A percentile compares a stretch with the other conserved stretches of the same genome.
Evolutionary conservation across 1,140 invertebrate species (phyloP).

Genomic region (Scylla paramamosain): DNA sequence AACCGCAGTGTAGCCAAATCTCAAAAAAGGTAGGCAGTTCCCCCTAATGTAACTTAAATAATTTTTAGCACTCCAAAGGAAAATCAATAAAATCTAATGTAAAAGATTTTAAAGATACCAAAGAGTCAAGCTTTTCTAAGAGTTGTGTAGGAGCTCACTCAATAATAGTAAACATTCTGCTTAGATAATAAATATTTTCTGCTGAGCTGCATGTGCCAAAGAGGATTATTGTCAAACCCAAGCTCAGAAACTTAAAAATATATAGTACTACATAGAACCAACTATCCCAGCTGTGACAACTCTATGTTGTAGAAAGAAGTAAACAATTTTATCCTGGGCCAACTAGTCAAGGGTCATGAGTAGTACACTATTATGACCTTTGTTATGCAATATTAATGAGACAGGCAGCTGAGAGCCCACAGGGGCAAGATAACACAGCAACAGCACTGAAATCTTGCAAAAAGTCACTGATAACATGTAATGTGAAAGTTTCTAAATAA

Average conservation of each 20-base stretch:
- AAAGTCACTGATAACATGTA: not conserved
- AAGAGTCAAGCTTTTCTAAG: not conserved
- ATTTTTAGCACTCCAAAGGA: not conserved
- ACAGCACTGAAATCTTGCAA: not conserved
- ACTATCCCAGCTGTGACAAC: not conserved
- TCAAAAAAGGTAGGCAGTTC: not conserved
- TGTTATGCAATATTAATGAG: not conserved
- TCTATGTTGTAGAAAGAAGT: not conserved
- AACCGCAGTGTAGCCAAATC: not conserved
- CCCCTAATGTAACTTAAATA: not conserved
- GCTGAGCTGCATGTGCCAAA: not conserved
- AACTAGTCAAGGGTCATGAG: not conserved
- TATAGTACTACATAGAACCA: not conserved
- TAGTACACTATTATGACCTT: conserved; percentile 7
- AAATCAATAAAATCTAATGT: not conserved
- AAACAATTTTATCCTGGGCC: not conserved
- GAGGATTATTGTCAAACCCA: not conserved
- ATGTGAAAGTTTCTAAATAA: not conserved
- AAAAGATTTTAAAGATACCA: not conserved
- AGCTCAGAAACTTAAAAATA: conserved; percentile 5
- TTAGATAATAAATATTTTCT: not conserved
- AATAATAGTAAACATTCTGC: not conserved
- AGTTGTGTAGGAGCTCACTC: not conserved
- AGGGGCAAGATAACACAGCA: not conserved
- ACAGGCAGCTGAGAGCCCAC: not conserved